phyloP scores from a whole-genome alignment of 2,888 invertebrate genomes.

The Eurois occulta region DNA sequence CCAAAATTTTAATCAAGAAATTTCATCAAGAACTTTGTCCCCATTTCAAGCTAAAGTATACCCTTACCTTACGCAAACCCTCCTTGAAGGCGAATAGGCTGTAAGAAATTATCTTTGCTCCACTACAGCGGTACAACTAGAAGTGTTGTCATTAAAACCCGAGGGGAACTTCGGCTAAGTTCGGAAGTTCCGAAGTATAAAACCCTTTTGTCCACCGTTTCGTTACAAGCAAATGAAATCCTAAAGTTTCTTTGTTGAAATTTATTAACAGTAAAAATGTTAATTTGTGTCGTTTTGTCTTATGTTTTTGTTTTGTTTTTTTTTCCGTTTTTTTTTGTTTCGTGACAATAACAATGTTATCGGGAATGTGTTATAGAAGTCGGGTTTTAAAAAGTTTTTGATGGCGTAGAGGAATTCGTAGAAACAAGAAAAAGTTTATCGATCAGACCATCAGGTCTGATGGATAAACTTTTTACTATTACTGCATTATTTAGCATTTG shows the following conservation, averaged over 20 bases:
- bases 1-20: constrained; percentile 65
- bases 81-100: constrained; percentile 81
- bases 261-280: constrained; percentile 69
- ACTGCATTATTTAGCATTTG: neutral
- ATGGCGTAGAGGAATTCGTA: neutral
- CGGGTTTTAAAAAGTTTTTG: constrained; percentile 16
- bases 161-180: constrained; percentile 60
- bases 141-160: constrained; percentile 85
- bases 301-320: constrained; percentile 46
- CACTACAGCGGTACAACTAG: constrained; percentile 77
- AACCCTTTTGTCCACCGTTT: constrained; percentile 65
- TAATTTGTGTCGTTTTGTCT: constrained; percentile 56
- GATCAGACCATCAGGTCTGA: too few relatives aligned
- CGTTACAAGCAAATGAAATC: constrained; percentile 64
- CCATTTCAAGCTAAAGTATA: constrained; percentile 61
- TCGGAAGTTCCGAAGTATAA: constrained; percentile 59
- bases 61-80: constrained; percentile 63
- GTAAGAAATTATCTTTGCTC: constrained; percentile 84
- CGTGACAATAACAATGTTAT: constrained; percentile 64
- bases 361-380: constrained; percentile 37
- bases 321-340: constrained; percentile 44
- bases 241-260: constrained; percentile 69
- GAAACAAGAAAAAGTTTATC: neutral
- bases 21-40: constrained; percentile 70
- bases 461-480: constrained; percentile 3